phyloP scores from a whole-genome alignment of 2,888 invertebrate genomes.

The Tetramorium bicarinatum region DNA sequence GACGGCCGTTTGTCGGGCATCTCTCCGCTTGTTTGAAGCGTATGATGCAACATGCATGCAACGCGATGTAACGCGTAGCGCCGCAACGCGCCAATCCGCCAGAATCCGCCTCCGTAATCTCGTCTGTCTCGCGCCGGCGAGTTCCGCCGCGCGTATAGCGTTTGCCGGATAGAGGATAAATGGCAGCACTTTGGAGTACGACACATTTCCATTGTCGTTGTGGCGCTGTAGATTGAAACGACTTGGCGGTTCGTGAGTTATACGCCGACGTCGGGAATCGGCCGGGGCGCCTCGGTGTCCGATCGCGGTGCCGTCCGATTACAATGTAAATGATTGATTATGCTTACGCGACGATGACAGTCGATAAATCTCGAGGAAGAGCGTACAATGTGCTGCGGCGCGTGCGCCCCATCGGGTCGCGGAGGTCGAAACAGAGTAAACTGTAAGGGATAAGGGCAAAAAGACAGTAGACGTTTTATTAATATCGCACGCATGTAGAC shows the following conservation, averaged over 20 bases:
- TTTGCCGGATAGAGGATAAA: conserved; percentile 66
- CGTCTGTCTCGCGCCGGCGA: conserved; percentile 50
- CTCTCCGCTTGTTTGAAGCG: background rate
- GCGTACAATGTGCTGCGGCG: conserved; percentile 62
- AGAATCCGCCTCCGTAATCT: conserved; percentile 52
- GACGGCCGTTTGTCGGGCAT: background rate
- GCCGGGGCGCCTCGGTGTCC: conserved; percentile 61
- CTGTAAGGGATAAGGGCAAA: conserved; percentile 41
- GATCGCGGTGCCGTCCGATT: conserved; percentile 62
- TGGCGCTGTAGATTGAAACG: conserved; percentile 74
- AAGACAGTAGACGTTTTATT: background rate
- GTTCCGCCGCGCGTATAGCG: conserved; percentile 34
- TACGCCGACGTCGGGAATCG: conserved; percentile 58
- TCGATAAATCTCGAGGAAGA: conserved; percentile 66
- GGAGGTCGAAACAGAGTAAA: conserved; percentile 57
- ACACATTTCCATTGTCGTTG: conserved; percentile 72
- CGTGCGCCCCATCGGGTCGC: conserved; percentile 36
- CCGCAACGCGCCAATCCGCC: conserved; percentile 45
- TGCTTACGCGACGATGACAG: conserved; percentile 56
- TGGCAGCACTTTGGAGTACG: conserved; percentile 65
- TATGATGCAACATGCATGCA: conserved; percentile 36
- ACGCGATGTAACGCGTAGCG: conserved; percentile 41
- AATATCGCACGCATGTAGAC: conserved; percentile 52
- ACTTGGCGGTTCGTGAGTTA: conserved; percentile 72
- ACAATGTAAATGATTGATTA: conserved; percentile 72